Evolutionary conservation across 2,888 invertebrate genomes (phyloP).

Genomic region (Andrena marginata): DNA sequence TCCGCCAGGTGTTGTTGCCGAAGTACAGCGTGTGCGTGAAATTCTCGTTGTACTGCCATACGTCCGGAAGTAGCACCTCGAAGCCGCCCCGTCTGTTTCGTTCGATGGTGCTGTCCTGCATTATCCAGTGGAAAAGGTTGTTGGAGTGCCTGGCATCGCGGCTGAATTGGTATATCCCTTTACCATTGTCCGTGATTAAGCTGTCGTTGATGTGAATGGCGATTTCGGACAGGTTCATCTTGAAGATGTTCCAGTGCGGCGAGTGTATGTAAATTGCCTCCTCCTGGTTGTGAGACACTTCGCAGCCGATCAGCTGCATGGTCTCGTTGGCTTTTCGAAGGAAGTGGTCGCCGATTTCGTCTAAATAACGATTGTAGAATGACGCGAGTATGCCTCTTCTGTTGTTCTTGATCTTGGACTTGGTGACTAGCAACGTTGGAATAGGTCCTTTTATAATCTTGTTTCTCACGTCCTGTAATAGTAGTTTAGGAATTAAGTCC

Average conservation of each 20-base stretch:
- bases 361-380: slow-evolving; percentile 95
- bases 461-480: slow-evolving; percentile 88
- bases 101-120: slow-evolving; percentile 94
- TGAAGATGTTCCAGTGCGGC: slow-evolving; percentile 94
- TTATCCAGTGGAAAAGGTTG: slow-evolving; percentile 97
- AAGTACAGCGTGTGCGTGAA: slow-evolving; percentile 96
- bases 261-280: slow-evolving; percentile 94
- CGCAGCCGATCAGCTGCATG: slow-evolving; percentile 92
- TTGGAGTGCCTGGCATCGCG: slow-evolving; percentile 97
- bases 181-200: slow-evolving; percentile 94
- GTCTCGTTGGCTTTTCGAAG: slow-evolving; percentile 95
- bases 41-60: slow-evolving; percentile 98
- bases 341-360: slow-evolving; percentile 94
- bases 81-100: slow-evolving; percentile 95
- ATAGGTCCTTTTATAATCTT: slow-evolving; percentile 92
- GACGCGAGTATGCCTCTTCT: slow-evolving; percentile 92
- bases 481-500: not conserved
- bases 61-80: slow-evolving; percentile 95
- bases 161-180: slow-evolving; percentile 95
- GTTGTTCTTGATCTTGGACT: slow-evolving; percentile 93
- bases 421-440: slow-evolving; percentile 90
- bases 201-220: slow-evolving; percentile 95
- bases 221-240: slow-evolving; percentile 95
- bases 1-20: slow-evolving; percentile 94
- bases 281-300: slow-evolving; percentile 92